Base-by-base conservation (phyloP, 2,797 vertebrate genomes). In the Lagorchestes hirsutus region DNA sequence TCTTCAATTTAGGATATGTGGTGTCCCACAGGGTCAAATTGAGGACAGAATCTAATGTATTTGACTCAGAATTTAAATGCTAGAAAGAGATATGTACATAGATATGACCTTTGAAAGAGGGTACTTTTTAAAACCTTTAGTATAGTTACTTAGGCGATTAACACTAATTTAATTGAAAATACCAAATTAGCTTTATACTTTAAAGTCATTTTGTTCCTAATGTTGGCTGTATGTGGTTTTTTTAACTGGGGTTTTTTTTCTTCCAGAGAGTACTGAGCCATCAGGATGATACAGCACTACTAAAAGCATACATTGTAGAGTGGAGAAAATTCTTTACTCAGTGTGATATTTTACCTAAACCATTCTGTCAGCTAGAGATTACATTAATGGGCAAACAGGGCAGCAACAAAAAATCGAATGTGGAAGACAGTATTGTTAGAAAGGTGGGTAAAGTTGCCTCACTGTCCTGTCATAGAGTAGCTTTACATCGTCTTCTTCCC, bases 311-410 rank as follows among this genome's bases (percentile, higher is more conserved):
- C 97, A 99, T 99, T 18, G 99, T 99, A 97, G 99, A 99, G 98
- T 99, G 99, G 99, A 99, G 99, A 98, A 99, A 99, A 99, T 99
- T 99, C 98, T 99, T 99, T 98, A 99, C 99, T 0, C 99, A 99
- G 93, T 99, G 99, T 46, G 99, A 99, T 98, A 99, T 99, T 98
- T 98, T 99, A 97, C 99, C 99, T 82, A 99, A 99, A 97, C 99
- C 99, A 5, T 99, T 99, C 98, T 99, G 99, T 98, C 99, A 99
- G 96, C 97, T 99, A 97, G 99, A 99, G 98, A 99, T 99, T 98
- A 99, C 99, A 91, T 98, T 99, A 97, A 98, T 99, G 98, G 99
- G 99, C 96, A 99, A 99, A 98, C 99, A 99, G 97, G 99, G 99
- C 96, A 99, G 99, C 99, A 99, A 99, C 99, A 99, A 99, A 98